phyloP scores from a whole-genome alignment of 2,888 invertebrate species.

The Xestoiulus laeticollis region DNA sequence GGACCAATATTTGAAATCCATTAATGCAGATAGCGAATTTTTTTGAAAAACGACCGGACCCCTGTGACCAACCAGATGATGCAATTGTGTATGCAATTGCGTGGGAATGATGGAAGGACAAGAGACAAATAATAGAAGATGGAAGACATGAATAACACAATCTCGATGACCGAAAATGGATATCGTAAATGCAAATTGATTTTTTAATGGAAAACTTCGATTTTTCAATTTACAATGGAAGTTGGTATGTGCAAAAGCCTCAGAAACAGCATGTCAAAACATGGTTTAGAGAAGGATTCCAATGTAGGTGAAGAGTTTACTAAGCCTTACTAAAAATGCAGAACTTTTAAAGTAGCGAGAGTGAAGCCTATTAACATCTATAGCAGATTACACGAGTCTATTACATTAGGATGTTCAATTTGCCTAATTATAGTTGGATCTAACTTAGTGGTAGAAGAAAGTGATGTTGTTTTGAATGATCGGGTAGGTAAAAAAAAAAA shows the following conservation, averaged over 20 bases:
- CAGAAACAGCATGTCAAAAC: background rate
- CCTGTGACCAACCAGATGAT: background rate
- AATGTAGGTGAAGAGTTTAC: too few species aligned
- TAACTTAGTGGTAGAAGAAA: too few species aligned
- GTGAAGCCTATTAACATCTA: too few species aligned
- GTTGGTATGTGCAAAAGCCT: background rate
- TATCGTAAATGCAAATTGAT: slow-evolving; percentile 8
- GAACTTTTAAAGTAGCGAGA: too few species aligned
- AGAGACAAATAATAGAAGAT: background rate
- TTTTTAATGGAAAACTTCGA: slow-evolving; percentile 14
- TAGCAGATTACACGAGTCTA: too few species aligned
- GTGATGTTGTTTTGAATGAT: too few species aligned
- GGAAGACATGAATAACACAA: background rate
- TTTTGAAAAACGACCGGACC: background rate
- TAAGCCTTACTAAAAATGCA: too few species aligned
- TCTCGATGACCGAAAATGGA: background rate
- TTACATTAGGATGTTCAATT: too few species aligned
- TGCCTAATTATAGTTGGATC: too few species aligned
- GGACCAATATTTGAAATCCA: background rate
- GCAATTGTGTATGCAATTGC: background rate
- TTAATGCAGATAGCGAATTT: background rate
- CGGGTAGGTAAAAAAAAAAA: background rate
- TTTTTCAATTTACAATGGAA: background rate
- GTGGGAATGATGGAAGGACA: background rate
- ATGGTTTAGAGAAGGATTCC: background rate